Base-by-base conservation (phyloP, 2,888 invertebrate genomes). In the Drosophila robusta region DNA sequence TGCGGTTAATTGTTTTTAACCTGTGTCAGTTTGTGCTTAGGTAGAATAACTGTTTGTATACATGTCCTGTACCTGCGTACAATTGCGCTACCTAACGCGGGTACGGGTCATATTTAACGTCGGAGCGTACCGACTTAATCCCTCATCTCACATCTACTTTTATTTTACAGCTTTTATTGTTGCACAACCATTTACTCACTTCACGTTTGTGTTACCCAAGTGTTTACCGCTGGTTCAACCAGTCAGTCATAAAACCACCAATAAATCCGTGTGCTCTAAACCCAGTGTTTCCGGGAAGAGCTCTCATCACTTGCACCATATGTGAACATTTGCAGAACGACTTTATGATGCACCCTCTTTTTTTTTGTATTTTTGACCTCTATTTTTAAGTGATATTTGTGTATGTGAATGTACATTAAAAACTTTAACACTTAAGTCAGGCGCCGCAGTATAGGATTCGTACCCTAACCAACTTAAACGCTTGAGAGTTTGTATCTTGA, bases 381-480 rank as follows among this genome's bases (percentile, higher is more conserved):
- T 18, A 39, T 42, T 7, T 34, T 12, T 69, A 56, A 71, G 44
- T 56, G 61, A 61, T 69, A 61, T 47, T n/a, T 46, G 18, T 61
- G 32, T 54, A 45, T 60, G 42, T 32, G 32, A 22, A 55, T 22
- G 61, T 74, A 66, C 54, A 72, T 60, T 44, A 9, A 36, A 42
- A 41, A 60, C 14, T 36, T 51, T 24, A 60, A 52, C 34, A 42
- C 34, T 54, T 44, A 29, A 62, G 34, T 54, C 29, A 41, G 45
- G 49, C 68, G 26, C 67, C 67, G 56, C 74, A 41, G n/a, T 41
- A 11, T 24, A 61, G 22, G 16, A 46, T 6, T 24, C 41, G 14
- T 26, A 29, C 4, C 24, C 11, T 32, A 26, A 8, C 8, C 26
- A 3, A 32, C 9, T 29, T 29, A 18, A 18, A 18, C 18, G 18